Conservation (phyloP, 1,140 invertebrate species). For the Cydia pomonella region DNA sequence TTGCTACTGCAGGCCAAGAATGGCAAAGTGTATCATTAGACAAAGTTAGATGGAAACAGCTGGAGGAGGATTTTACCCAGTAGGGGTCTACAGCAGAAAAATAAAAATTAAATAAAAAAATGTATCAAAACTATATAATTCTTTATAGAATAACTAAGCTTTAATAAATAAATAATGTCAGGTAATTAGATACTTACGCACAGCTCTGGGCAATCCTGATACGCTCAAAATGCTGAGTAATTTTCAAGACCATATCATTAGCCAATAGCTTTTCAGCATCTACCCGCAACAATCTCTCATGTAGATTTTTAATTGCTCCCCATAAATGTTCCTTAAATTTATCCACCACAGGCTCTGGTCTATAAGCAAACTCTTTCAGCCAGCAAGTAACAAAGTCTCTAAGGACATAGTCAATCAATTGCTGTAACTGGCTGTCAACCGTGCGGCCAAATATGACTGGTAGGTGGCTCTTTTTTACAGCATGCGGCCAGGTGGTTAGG, state of each 20-base stretch:
- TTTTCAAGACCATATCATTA: conserved; percentile 88
- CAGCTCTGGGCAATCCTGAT: conserved; percentile 88
- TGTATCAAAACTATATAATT: no score
- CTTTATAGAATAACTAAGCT: no score
- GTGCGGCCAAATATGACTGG: conserved; percentile 89
- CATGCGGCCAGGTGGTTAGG: conserved; percentile 60
- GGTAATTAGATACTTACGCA: conserved; percentile 82
- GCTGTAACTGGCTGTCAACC: conserved; percentile 90
- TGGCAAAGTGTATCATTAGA: no score
- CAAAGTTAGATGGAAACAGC: no score
- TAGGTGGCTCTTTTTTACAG: conserved; percentile 80
- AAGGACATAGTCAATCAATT: conserved; percentile 89
- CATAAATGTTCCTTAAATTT: conserved; percentile 91
- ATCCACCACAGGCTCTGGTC: conserved; percentile 82
- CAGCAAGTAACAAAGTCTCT: conserved; percentile 90
- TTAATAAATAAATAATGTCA: background rate
- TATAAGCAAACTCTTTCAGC: conserved; percentile 85
- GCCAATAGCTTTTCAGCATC: conserved; percentile 92
- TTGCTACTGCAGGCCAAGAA: no score
- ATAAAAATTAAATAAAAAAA: no score
- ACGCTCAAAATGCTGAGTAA: conserved; percentile 92
- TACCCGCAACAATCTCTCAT: conserved; percentile 86
- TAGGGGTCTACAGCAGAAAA: no score
- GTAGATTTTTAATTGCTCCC: conserved; percentile 86
- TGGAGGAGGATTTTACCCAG: no score